phyloP scores from a whole-genome alignment of 1,140 invertebrate genomes.

The Parasteatoda tepidariorum region DNA sequence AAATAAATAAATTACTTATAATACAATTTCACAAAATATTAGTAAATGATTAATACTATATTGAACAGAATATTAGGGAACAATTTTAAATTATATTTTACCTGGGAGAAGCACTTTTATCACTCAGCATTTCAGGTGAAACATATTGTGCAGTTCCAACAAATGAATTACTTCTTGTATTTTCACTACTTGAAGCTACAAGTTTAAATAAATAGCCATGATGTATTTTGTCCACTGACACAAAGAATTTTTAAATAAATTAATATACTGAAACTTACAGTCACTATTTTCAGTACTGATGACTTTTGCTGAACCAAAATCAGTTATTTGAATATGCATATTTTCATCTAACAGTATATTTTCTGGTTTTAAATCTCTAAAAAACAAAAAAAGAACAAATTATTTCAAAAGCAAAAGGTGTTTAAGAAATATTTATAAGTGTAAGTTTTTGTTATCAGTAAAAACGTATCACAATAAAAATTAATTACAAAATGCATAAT shows the following conservation, averaged over 20 bases:
- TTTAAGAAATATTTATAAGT: background rate
- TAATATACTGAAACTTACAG: conserved; percentile 1
- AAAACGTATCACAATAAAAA: no score
- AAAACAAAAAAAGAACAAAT: conserved; percentile 60
- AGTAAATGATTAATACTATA: no score
- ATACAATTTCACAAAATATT: no score
- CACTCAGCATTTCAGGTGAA: conserved; percentile 92
- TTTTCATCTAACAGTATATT: conserved; percentile 83
- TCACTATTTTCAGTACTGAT: conserved; percentile 68
- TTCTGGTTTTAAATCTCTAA: conserved; percentile 75
- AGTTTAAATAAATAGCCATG: background rate
- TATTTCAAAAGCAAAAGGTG: conserved; percentile 46
- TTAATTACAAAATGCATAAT: no score
- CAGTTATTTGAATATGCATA: conserved; percentile 96
- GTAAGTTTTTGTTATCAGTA: no score
- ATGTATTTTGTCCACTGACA: background rate
- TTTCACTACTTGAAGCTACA: conserved; percentile 34
- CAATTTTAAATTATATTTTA: conserved; percentile 51
- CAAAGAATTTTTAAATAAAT: background rate
- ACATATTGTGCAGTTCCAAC: conserved; percentile 97
- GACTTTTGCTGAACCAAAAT: conserved; percentile 97
- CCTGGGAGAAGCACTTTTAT: conserved; percentile 78
- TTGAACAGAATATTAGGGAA: no score
- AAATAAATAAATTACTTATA: no score
- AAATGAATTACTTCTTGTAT: conserved; percentile 63